These are phyloP conservation scores for Galerucella pusilla DNA, from an alignment of 2,888 invertebrate genomes.

Conservation along the genomic window DNA sequence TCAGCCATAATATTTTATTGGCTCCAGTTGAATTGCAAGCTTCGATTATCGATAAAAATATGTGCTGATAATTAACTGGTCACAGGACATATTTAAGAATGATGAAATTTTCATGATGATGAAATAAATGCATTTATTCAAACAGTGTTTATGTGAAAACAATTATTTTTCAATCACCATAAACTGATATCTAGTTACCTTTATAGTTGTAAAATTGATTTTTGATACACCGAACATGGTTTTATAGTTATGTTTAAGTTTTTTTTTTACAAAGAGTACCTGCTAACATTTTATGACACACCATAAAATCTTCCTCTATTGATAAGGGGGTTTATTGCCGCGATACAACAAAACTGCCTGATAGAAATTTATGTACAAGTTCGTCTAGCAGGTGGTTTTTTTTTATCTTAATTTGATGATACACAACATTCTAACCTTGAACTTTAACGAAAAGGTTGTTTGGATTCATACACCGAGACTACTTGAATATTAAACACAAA, in stretches of 20 bases:
- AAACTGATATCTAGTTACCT: background rate
- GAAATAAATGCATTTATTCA: too few species aligned
- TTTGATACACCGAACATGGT: background rate
- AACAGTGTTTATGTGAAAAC: too few species aligned
- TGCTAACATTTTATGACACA: constrained; percentile 29
- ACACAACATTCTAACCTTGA: background rate
- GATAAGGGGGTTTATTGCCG: constrained; percentile 34
- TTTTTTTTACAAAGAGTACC: constrained; percentile 22
- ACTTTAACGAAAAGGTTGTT: background rate
- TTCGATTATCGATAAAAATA: background rate
- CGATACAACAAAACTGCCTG: constrained; percentile 21
- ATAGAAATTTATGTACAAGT: constrained; percentile 4
- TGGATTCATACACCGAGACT: background rate
- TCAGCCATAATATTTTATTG: background rate
- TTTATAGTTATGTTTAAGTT: constrained; percentile 16
- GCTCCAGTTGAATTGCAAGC: background rate
- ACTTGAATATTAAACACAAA: background rate
- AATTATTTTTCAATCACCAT: constrained; percentile 4
- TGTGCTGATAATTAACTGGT: background rate
- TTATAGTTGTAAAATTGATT: background rate
- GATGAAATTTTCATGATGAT: background rate
- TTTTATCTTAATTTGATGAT: background rate
- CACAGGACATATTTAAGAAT: background rate
- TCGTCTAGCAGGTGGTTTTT: constrained; percentile 4
- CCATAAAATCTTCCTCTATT: constrained; percentile 36